Percentiles rank a stretch among this genome's conserved stretches.
These are phyloP conservation scores for Tyto alba DNA, from an alignment of 2,113 vertebrate species.

Conservation along the genomic window DNA sequence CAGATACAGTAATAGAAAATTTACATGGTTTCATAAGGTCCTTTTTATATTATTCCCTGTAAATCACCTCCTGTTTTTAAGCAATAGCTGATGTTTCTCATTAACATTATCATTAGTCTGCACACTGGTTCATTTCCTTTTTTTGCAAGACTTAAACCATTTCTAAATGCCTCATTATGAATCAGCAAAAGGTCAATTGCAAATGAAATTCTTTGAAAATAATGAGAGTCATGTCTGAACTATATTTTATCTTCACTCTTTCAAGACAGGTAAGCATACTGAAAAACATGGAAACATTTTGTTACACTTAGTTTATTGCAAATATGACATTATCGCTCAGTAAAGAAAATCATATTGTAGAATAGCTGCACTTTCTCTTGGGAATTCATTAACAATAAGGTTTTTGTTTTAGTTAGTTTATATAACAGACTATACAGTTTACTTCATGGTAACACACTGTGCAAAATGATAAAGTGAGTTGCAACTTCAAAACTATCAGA, in stretches of 20 bases:
- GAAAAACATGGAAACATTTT: not conserved
- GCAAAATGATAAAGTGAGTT: not conserved
- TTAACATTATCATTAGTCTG: not conserved
- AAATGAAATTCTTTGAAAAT: slow-evolving; percentile 17
- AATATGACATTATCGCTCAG: slow-evolving; percentile 3
- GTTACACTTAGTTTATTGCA: not conserved
- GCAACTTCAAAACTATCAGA: not conserved
- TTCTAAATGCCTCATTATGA: slow-evolving; percentile 28
- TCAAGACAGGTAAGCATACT: not conserved
- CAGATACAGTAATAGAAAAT: not conserved
- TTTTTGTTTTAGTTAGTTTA: not conserved
- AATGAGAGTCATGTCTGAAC: not conserved
- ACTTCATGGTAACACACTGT: not conserved
- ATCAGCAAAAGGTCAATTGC: slow-evolving; percentile 36
- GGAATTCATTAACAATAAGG: not conserved
- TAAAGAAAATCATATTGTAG: not conserved
- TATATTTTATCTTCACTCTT: not conserved
- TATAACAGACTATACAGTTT: not conserved
- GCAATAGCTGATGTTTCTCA: not conserved
- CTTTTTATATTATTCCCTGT: not conserved
- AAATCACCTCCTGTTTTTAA: not conserved
- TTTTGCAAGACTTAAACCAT: not conserved
- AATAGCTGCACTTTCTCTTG: not conserved
- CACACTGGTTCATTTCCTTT: not conserved
- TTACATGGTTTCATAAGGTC: not conserved